Evolutionary conservation across 2,113 vertebrate genomes (phyloP).

Genomic region (Brachyhypopomus occidentalis): DNA sequence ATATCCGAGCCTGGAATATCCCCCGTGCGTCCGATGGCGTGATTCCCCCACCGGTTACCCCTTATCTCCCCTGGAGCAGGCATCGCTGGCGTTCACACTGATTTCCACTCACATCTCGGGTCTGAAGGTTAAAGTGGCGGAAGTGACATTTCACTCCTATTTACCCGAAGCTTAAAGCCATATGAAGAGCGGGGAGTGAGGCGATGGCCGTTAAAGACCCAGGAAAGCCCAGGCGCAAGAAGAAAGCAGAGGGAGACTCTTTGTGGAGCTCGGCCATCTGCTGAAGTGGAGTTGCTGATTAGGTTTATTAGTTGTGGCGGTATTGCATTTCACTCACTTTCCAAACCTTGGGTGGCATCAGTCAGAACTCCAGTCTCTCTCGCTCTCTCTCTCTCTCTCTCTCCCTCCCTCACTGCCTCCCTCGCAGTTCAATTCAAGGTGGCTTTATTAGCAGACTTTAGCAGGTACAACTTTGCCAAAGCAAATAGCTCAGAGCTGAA

Average conservation of each 20-base stretch:
- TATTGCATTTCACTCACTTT: constrained; percentile 67
- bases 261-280: constrained; percentile 40
- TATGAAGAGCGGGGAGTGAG: constrained; percentile 22
- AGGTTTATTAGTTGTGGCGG: constrained; percentile 64
- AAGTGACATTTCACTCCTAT: constrained; percentile 50
- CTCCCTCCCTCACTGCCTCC: not conserved
- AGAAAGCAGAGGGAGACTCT: not conserved
- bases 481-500: too few relatives aligned
- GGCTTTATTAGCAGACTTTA: too few relatives aligned
- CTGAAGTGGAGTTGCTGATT: constrained; percentile 60
- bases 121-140: constrained; percentile 41
- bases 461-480: too few relatives aligned
- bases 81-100: constrained; percentile 22
- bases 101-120: constrained; percentile 43
- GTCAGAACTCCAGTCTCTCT: constrained; percentile 45
- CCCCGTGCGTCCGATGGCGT: constrained; percentile 55
- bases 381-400: constrained; percentile 23
- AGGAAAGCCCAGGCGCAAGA: not conserved
- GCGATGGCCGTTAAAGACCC: not conserved
- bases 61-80: constrained; percentile 57
- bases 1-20: constrained; percentile 46
- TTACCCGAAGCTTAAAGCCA: constrained; percentile 15
- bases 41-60: constrained; percentile 19
- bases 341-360: constrained; percentile 53
- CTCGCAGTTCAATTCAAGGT: not conserved